Conservation (phyloP, 1,140 invertebrate genomes). For the Drosophila tsacasi region DNA sequence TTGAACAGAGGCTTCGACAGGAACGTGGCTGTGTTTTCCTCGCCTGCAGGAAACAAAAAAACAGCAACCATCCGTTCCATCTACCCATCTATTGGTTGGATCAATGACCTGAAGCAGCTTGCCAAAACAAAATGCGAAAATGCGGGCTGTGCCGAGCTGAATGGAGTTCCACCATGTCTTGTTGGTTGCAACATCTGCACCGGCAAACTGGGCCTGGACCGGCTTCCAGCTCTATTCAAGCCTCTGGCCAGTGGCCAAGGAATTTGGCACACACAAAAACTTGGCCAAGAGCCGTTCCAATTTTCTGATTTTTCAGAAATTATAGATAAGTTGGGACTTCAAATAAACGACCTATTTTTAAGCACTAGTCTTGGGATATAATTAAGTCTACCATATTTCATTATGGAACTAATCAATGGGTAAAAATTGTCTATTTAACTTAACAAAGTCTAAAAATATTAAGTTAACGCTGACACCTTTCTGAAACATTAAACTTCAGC, state of each 20-base stretch:
- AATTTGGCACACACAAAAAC: conserved; percentile 15
- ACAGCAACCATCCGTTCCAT: conserved; percentile 14
- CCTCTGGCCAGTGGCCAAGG: conserved; percentile 9
- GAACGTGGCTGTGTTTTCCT: too few relatives aligned
- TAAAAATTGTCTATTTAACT: neutral
- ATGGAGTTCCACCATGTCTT: conserved; percentile 6
- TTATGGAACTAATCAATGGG: neutral
- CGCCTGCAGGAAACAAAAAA: too few relatives aligned
- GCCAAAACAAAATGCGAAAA: conserved; percentile 53
- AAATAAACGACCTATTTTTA: neutral
- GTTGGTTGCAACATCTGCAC: conserved; percentile 34
- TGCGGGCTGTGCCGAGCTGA: conserved; percentile 30
- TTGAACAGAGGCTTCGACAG: too few relatives aligned
- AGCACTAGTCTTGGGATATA: neutral
- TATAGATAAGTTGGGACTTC: neutral
- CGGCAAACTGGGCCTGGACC: conserved; percentile 23
- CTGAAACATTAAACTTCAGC: too few relatives aligned
- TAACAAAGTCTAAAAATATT: neutral
- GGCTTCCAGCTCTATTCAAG: conserved; percentile 17
- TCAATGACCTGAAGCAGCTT: conserved; percentile 43
- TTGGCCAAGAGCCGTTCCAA: conserved; percentile 10
- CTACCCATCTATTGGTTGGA: conserved; percentile 10
- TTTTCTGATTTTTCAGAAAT: neutral
- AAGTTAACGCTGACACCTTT: too few relatives aligned
- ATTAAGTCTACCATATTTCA: too few relatives aligned